Base-by-base conservation (phyloP, 2,888 invertebrate species). In the Heliconius cydno region DNA sequence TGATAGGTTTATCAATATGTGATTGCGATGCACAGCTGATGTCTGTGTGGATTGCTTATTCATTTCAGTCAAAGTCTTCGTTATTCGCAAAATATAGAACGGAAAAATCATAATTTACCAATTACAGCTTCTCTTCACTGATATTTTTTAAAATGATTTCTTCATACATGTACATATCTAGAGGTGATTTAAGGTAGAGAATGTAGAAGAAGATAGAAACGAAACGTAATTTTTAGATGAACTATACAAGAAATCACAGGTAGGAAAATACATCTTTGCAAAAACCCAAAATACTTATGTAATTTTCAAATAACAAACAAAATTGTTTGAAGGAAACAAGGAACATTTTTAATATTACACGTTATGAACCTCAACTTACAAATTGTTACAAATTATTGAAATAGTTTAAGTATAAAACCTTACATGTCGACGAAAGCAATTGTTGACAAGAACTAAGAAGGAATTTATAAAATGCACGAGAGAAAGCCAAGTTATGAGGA, bases 371-470 rank as follows among this genome's bases (percentile, higher is more conserved):
- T 65, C 80, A 83, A 88, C 86, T 88, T 87, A 38, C 68, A 73
- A 81, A 88, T 87, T 88, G 88, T 89, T 90, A 87, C 41, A 79
- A 76, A 81, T 89, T 86, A 88, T 86, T 85, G 88, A 91, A 91
- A 90, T 90, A 92, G 91, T 91, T 91, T 89, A 89, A 88, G 86
- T 88, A 87, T 88, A 88, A 87, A 86, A 86, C 85, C 84, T 86
- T 85, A 86, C 86, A 89, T 87, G 88, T 88, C 83, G 86, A 86
- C 82, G 86, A 88, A 91, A 92, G 90, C 92, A 92, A 93, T 92
- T 92, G 92, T 92, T 92, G 89, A 90, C 90, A 90, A 88, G 90
- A 92, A 93, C 88, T 91, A 92, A 89, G 90, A 89, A 84, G 88
- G 89, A 92, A 92, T 92, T 93, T 89, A 90, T 90, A 92, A 92